Percentiles rank a stretch among this genome's conserved stretches.
phyloP scores from a whole-genome alignment of 2,797 vertebrate species.

The Linurgus olivaceus region DNA sequence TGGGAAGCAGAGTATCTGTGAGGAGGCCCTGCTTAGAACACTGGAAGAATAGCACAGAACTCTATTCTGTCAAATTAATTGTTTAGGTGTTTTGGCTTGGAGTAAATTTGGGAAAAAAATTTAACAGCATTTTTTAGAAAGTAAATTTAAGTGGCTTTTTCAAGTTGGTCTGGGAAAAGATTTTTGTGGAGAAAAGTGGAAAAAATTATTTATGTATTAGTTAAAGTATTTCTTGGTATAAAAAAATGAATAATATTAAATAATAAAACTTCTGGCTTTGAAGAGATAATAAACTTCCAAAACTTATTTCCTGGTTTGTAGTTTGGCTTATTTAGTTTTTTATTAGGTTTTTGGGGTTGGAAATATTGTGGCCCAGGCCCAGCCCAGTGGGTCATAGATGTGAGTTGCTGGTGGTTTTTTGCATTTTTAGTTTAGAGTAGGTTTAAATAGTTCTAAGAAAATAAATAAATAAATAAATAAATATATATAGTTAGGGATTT shows the following conservation, averaged over 20 bases:
- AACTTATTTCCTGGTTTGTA: not conserved
- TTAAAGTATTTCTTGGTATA: not conserved
- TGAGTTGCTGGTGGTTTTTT: not conserved
- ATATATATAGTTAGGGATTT: no score
- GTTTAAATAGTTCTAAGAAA: not conserved
- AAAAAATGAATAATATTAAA: not conserved
- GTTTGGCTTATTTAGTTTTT: not conserved
- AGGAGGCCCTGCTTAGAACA: not conserved
- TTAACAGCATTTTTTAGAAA: not conserved
- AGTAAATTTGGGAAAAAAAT: not conserved
- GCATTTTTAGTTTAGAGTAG: not conserved
- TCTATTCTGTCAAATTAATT: not conserved
- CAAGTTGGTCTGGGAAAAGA: not conserved
- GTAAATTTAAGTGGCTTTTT: not conserved
- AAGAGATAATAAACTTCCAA: not conserved
- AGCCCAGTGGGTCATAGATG: not conserved
- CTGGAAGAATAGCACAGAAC: not conserved
- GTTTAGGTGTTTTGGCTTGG: not conserved
- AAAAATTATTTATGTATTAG: not conserved
- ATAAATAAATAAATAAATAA: no score
- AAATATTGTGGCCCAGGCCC: not conserved
- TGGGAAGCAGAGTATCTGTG: not conserved
- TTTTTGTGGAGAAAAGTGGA: not conserved
- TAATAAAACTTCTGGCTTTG: not conserved
- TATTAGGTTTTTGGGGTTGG: not conserved